Conservation (phyloP, 2,797 vertebrate species). For the Lophotriccus pileatus region DNA sequence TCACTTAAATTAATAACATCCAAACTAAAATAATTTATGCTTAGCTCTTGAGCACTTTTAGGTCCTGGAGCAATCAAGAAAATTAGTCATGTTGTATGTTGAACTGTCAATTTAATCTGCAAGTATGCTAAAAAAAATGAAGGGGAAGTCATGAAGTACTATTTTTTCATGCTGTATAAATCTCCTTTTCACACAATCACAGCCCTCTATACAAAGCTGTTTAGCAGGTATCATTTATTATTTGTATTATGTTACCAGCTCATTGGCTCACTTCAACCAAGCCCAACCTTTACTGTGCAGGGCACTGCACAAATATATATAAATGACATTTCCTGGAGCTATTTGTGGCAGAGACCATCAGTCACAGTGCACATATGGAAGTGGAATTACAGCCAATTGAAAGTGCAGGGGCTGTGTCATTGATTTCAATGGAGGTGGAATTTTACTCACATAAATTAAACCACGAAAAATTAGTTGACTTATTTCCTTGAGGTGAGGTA, state of each 20-base stretch:
- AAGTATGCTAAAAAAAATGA: not conserved
- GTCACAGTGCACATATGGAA: not conserved
- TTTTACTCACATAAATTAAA: not conserved
- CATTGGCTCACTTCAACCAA: not conserved
- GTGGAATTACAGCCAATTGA: not conserved
- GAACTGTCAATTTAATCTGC: not conserved
- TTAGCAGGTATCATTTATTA: constrained; percentile 9
- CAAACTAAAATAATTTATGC: not conserved
- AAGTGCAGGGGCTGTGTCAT: not conserved
- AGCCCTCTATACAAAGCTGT: not conserved
- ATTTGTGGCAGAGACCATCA: not conserved
- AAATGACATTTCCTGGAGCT: constrained; percentile 30
- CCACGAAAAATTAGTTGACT: not conserved
- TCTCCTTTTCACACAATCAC: not conserved
- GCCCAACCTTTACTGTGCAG: not conserved
- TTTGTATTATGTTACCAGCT: not conserved
- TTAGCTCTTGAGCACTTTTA: not conserved
- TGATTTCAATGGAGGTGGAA: not conserved
- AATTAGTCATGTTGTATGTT: not conserved
- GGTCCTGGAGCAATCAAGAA: not conserved
- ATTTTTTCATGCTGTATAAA: not conserved
- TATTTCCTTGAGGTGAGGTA: not conserved
- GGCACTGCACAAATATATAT: not conserved
- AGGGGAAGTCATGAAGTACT: not conserved
- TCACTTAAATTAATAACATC: not conserved